A percentile compares a stretch with the other conserved stretches of the same genome.
Evolutionary conservation across 2,797 vertebrate genomes (phyloP).

Genomic region (Sarcoramphus papa): DNA sequence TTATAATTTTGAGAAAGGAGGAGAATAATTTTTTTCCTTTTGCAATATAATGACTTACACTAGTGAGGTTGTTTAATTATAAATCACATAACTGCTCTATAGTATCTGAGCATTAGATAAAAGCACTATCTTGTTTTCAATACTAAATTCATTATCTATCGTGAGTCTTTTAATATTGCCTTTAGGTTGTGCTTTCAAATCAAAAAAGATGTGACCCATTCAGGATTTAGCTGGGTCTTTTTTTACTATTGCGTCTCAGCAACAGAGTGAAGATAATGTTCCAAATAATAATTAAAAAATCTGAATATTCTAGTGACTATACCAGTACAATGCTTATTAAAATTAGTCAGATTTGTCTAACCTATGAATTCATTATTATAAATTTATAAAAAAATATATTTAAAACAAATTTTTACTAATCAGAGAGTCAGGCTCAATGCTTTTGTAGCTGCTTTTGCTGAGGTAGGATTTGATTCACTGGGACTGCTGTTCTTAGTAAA

Average conservation of each 20-base stretch:
- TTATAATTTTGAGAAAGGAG: neutral
- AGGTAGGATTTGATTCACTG: neutral
- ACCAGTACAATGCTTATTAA: neutral
- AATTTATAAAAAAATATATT: neutral
- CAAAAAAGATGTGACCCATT: neutral
- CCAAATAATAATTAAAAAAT: neutral
- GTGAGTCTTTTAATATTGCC: neutral
- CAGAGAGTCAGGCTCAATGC: neutral
- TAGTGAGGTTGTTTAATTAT: neutral
- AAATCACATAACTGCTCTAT: neutral
- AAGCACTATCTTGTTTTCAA: neutral
- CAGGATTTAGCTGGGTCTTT: neutral
- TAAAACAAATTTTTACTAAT: neutral
- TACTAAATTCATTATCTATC: neutral
- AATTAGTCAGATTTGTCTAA: neutral
- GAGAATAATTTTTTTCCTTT: neutral
- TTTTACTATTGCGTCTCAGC: neutral
- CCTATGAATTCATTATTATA: neutral
- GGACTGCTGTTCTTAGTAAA: neutral
- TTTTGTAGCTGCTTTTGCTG: neutral
- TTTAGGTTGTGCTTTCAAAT: neutral
- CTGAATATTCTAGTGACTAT: neutral
- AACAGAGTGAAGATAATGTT: neutral
- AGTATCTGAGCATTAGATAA: neutral
- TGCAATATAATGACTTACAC: neutral